Evolutionary conservation across 2,888 invertebrate genomes (phyloP).

Genomic region (Teinopalpus imperialis): DNA sequence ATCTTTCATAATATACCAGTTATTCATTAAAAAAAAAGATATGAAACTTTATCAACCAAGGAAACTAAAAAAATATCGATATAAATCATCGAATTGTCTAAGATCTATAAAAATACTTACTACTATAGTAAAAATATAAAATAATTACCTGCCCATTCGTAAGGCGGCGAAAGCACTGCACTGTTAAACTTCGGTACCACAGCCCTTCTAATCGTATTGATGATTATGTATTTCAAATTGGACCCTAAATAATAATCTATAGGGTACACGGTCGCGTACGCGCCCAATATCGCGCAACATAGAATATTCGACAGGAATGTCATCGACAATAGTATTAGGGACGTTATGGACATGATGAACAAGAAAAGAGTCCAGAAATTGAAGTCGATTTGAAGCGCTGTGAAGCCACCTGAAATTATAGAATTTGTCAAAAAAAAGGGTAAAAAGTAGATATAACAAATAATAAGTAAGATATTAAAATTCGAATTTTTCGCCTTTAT

Average conservation of each 20-base stretch:
- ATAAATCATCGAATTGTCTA: too few relatives aligned
- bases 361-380: slow-evolving; percentile 85
- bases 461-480: background rate
- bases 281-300: slow-evolving; percentile 84
- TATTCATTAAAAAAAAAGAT: too few relatives aligned
- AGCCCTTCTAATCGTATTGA: slow-evolving; percentile 85
- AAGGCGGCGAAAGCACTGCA: slow-evolving; percentile 83
- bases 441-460: background rate
- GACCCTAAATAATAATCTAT: slow-evolving; percentile 85
- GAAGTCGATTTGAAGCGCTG: slow-evolving; percentile 71
- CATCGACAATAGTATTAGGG: slow-evolving; percentile 71
- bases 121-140: too few relatives aligned
- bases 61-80: too few relatives aligned
- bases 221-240: slow-evolving; percentile 85
- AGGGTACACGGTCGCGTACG: slow-evolving; percentile 82
- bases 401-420: slow-evolving; percentile 64
- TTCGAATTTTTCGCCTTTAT: slow-evolving; percentile 15
- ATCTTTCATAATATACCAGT: too few relatives aligned
- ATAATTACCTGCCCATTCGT: slow-evolving; percentile 79
- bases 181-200: slow-evolving; percentile 80
- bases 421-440: background rate
- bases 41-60: too few relatives aligned
- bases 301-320: slow-evolving; percentile 82
- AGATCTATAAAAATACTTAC: too few relatives aligned
- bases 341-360: slow-evolving; percentile 69